phyloP scores from a whole-genome alignment of 1,140 invertebrate species.

The Leguminivora glycinivorella region DNA sequence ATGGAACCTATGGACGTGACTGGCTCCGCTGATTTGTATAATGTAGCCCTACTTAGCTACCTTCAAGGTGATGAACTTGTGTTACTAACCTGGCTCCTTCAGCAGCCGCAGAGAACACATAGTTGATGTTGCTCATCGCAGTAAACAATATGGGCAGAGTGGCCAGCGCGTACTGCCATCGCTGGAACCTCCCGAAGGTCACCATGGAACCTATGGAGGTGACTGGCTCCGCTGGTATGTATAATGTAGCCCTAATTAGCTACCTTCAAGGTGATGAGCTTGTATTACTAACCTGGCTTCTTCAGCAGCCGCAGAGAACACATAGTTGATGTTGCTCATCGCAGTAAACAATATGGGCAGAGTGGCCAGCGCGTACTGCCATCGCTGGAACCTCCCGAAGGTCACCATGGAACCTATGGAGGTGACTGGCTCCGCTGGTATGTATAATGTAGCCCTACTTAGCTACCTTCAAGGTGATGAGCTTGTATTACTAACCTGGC shows the following conservation, averaged over 20 bases:
- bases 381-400: constrained; percentile 65
- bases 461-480: too few species aligned
- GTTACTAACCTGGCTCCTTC: too few species aligned
- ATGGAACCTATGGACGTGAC: constrained; percentile 43
- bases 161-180: constrained; percentile 53
- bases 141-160: constrained; percentile 62
- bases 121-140: too few species aligned
- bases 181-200: constrained; percentile 68
- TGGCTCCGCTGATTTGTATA: neutral
- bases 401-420: constrained; percentile 52
- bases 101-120: too few species aligned
- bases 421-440: neutral
- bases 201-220: constrained; percentile 43
- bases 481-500: constrained; percentile 58
- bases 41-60: too few species aligned
- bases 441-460: too few species aligned
- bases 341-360: constrained; percentile 61
- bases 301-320: constrained; percentile 56
- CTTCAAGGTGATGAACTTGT: too few species aligned
- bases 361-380: constrained; percentile 54
- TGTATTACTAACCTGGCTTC: constrained; percentile 54
- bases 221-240: neutral
- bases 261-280: too few species aligned
- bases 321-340: constrained; percentile 64
- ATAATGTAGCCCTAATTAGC: too few species aligned